These are phyloP conservation scores for Agrotis exclamationis DNA, from an alignment of 2,888 invertebrate species.

Conservation along the genomic window DNA sequence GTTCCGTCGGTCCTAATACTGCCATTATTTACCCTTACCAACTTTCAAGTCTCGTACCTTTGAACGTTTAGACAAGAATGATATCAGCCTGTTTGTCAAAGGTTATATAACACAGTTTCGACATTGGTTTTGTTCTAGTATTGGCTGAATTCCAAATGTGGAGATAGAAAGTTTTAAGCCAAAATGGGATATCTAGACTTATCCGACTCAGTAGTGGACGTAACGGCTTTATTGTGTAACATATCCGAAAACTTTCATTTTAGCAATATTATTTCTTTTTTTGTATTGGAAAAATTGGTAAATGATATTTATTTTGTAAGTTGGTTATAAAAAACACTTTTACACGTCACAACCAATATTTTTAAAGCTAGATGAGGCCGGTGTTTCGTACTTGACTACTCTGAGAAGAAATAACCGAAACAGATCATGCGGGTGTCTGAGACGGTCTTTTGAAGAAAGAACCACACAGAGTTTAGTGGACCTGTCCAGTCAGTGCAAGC, in stretches of 20 bases:
- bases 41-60: conserved; percentile 20
- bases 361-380: no score
- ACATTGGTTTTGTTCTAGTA: conserved; percentile 27
- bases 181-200: conserved; percentile 22
- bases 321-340: no score
- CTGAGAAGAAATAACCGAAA: no score
- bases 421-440: no score
- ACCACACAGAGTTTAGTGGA: no score
- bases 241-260: conserved; percentile 4
- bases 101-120: conserved; percentile 20
- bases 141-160: conserved; percentile 47
- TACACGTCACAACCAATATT: no score
- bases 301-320: no score
- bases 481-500: no score
- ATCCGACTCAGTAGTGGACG: conserved; percentile 13
- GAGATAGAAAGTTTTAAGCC: conserved; percentile 40
- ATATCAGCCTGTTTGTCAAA: conserved; percentile 34
- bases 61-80: conserved; percentile 26
- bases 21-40: conserved; percentile 19
- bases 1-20: conserved; percentile 20
- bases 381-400: no score
- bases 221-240: conserved; percentile 5
- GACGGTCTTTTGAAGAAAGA: no score
- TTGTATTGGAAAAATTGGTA: not conserved
- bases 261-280: not conserved